A percentile compares a stretch with the other conserved stretches of the same genome.
These are phyloP conservation scores for Stenodema calcarata DNA, from an alignment of 2,888 invertebrate genomes.

Conservation along the genomic window DNA sequence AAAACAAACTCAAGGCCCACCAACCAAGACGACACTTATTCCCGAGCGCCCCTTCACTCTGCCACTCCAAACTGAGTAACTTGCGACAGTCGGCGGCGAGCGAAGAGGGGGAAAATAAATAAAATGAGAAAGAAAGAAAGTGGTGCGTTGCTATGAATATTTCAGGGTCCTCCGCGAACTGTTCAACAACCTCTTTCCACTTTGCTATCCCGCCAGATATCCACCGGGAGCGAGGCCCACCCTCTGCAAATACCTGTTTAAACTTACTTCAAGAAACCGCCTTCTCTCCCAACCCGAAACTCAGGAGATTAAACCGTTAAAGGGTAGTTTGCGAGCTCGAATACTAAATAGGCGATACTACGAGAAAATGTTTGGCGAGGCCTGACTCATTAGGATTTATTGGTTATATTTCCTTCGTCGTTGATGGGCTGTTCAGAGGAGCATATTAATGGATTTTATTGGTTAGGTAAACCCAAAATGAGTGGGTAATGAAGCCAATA, in stretches of 20 bases:
- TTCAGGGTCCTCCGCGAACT: neutral
- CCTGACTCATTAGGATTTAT: neutral
- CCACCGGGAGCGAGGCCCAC: neutral
- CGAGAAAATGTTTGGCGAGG: slow-evolving; percentile 10
- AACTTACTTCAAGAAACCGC: slow-evolving; percentile 6
- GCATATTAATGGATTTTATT: neutral
- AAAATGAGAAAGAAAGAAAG: neutral
- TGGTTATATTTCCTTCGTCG: neutral
- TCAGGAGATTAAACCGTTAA: slow-evolving; percentile 12
- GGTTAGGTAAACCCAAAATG: no score
- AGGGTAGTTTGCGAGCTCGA: neutral
- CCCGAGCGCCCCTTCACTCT: no score
- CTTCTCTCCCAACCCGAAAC: neutral
- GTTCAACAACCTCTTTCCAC: neutral
- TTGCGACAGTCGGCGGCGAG: neutral
- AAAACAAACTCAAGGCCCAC: neutral
- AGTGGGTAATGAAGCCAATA: no score
- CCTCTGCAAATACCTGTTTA: slow-evolving; percentile 15
- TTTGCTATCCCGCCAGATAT: neutral
- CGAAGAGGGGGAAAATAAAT: neutral
- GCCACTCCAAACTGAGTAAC: neutral
- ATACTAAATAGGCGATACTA: slow-evolving; percentile 10
- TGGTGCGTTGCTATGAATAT: slow-evolving; percentile 8
- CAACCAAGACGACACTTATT: no score
- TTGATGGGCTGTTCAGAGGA: neutral